These are phyloP conservation scores for Scomberomorus guttatus DNA, from an alignment of 2,797 vertebrate genomes.

Conservation along the genomic window DNA sequence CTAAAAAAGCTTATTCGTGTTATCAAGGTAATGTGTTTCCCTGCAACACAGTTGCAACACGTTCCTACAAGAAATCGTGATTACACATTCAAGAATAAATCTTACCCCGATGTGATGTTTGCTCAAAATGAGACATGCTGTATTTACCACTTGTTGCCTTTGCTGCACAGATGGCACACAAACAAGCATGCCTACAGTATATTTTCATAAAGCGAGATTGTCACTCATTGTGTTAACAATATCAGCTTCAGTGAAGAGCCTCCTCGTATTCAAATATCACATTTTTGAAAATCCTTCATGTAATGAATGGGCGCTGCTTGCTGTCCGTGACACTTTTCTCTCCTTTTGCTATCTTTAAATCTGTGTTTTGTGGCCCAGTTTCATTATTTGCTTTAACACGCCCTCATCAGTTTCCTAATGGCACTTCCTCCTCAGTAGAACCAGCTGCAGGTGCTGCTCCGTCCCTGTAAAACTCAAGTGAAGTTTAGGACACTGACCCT, in stretches of 20 bases:
- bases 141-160: constrained; percentile 76
- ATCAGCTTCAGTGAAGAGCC: constrained; percentile 38
- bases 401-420: constrained; percentile 3
- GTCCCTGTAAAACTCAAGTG: not conserved
- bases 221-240: constrained; percentile 56
- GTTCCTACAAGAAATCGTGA: constrained; percentile 51
- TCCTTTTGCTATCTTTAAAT: constrained; percentile 15
- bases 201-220: constrained; percentile 78
- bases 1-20: constrained; percentile 4
- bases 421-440: not conserved
- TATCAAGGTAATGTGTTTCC: constrained; percentile 56
- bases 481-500: constrained; percentile 1
- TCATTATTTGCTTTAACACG: constrained; percentile 17
- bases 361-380: constrained; percentile 7
- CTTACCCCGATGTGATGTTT: constrained; percentile 60
- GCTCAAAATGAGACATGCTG: constrained; percentile 66
- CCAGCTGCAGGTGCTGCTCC: constrained; percentile 2
- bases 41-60: constrained; percentile 40
- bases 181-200: constrained; percentile 61
- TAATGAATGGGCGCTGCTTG: constrained; percentile 26
- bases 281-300: constrained; percentile 12
- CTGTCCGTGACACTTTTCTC: constrained; percentile 8
- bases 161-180: constrained; percentile 74
- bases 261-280: constrained; percentile 16
- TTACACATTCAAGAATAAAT: constrained; percentile 67